A percentile compares a stretch with the other conserved stretches of the same genome.
phyloP scores from a whole-genome alignment of 2,797 vertebrate genomes.

The Galago senegalensis region DNA sequence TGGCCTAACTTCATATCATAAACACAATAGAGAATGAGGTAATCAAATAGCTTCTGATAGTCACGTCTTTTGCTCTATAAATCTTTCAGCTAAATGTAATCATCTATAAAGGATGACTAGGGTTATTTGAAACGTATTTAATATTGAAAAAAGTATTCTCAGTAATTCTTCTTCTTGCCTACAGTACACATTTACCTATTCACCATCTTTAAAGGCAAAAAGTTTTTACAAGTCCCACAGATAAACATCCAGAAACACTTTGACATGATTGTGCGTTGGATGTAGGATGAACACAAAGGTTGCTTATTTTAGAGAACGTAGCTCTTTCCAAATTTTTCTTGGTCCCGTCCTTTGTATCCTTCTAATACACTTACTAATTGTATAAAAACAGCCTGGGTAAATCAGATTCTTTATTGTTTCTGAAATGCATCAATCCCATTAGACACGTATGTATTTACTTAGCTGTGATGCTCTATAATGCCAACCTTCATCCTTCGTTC shows the following conservation, averaged over 20 bases:
- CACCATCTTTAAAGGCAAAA: background rate
- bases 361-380: background rate
- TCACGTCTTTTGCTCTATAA: background rate
- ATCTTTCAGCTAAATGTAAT: background rate
- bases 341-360: background rate
- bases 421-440: background rate
- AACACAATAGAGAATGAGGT: background rate
- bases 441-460: background rate
- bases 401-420: background rate
- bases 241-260: background rate
- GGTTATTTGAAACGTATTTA: conserved; percentile 4
- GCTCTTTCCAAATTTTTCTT: background rate
- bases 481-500: background rate
- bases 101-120: background rate
- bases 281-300: background rate
- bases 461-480: background rate
- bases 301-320: background rate
- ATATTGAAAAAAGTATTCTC: background rate
- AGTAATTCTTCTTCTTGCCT: background rate
- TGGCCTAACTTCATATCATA: background rate
- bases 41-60: background rate
- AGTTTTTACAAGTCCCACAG: background rate
- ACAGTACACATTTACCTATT: background rate
- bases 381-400: background rate
- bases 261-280: background rate